These are phyloP conservation scores for Hypomesus transpacificus DNA, from an alignment of 2,113 vertebrate species.

Conservation along the genomic window DNA sequence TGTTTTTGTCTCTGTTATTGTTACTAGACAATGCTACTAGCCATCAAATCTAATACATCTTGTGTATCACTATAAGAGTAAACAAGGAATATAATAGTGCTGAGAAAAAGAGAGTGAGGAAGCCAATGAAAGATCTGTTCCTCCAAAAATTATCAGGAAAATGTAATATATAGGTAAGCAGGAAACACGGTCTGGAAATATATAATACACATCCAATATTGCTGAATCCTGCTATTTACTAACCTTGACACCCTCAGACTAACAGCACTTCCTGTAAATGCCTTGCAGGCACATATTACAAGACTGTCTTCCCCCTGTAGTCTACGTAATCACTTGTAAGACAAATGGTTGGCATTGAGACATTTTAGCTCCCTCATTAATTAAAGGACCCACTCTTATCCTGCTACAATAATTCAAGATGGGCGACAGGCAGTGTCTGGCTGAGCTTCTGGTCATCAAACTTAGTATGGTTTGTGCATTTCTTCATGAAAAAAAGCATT, in stretches of 20 bases:
- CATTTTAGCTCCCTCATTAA: slow-evolving; percentile 60
- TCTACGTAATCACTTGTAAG: slow-evolving; percentile 59
- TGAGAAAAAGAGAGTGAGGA: no score
- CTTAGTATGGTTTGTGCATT: slow-evolving; percentile 30
- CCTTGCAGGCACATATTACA: slow-evolving; percentile 47
- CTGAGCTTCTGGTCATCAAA: slow-evolving; percentile 34
- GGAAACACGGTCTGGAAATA: no score
- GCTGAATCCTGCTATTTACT: slow-evolving; percentile 2
- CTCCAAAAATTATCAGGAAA: no score
- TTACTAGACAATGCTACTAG: no score
- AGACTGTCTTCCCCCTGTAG: slow-evolving; percentile 35
- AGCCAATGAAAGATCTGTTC: no score
- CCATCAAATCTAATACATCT: no score
- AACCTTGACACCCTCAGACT: slow-evolving; percentile 28
- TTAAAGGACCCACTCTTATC: slow-evolving; percentile 48
- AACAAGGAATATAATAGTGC: no score
- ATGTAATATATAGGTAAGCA: no score
- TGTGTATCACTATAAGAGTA: no score
- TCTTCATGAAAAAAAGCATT: no score
- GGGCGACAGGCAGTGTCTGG: slow-evolving; percentile 59
- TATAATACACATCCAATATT: background rate
- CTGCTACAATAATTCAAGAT: slow-evolving; percentile 55
- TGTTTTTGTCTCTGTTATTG: no score
- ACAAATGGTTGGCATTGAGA: slow-evolving; percentile 62
- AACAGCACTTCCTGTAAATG: slow-evolving; percentile 10